phyloP scores from a whole-genome alignment of 2,888 invertebrate genomes.

The Smittia aterrima region DNA sequence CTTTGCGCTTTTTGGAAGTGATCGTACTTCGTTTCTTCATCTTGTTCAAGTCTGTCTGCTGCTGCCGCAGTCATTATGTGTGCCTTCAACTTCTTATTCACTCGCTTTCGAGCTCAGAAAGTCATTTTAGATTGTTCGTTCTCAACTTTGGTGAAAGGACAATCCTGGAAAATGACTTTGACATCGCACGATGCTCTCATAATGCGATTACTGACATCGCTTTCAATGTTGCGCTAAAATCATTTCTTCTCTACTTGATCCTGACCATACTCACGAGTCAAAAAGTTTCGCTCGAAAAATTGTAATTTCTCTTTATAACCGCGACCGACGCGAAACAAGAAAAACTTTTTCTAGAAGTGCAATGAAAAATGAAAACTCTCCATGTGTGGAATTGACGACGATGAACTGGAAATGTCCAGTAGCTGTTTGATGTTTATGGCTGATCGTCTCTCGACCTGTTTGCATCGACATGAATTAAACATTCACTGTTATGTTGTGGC shows the following conservation, averaged over 20 bases:
- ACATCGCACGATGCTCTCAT: no score
- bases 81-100: neutral
- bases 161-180: no score
- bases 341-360: neutral
- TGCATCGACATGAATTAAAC: neutral
- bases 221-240: no score
- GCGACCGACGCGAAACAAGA: neutral
- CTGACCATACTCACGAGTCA: slow-evolving; percentile 3
- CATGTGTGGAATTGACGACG: neutral
- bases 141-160: neutral
- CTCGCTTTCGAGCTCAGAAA: neutral
- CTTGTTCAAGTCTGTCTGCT: neutral
- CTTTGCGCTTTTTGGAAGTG: slow-evolving; percentile 34
- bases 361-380: neutral
- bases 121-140: neutral
- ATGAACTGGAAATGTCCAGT: neutral
- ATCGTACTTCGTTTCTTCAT: slow-evolving; percentile 31
- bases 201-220: no score
- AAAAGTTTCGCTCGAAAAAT: neutral
- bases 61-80: neutral
- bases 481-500: slow-evolving; percentile 1
- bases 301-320: neutral
- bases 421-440: neutral
- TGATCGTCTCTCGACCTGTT: neutral
- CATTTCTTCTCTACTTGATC: no score